phyloP scores from a whole-genome alignment of 2,888 invertebrate genomes.

The Rhabditoides inermis region DNA sequence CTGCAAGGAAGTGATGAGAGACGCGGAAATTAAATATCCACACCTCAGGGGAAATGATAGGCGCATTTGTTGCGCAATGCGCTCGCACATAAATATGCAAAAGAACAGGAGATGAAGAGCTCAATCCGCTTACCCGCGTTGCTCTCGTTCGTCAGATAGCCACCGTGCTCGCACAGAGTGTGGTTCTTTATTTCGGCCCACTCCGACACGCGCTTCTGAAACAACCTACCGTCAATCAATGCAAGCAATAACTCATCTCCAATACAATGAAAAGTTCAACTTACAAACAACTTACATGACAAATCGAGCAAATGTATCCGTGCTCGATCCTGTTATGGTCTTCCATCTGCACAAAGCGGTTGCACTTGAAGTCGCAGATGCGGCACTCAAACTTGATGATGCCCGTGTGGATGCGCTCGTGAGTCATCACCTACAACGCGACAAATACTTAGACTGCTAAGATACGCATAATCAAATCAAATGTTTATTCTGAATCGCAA shows the following conservation, averaged over 20 bases:
- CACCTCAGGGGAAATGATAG: too few species aligned
- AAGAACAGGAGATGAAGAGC: neutral
- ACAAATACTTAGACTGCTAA: too few species aligned
- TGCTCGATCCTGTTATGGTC: constrained; percentile 27
- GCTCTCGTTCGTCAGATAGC: constrained; percentile 37
- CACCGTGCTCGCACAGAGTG: constrained; percentile 41
- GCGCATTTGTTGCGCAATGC: too few species aligned
- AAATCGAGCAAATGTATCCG: constrained; percentile 44
- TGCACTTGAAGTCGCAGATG: constrained; percentile 35
- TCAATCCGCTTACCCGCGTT: constrained; percentile 26
- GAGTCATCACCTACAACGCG: constrained; percentile 29
- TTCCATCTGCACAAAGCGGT: neutral
- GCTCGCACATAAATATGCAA: too few species aligned
- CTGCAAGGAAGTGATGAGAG: constrained; percentile 19
- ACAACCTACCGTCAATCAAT: too few species aligned
- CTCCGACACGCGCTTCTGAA: constrained; percentile 27
- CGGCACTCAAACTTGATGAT: constrained; percentile 44
- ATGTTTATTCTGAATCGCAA: too few species aligned
- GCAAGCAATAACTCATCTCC: too few species aligned
- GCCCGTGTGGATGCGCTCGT: constrained; percentile 47
- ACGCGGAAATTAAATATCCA: too few species aligned
- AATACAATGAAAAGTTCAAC: too few species aligned
- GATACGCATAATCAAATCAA: too few species aligned
- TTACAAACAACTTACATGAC: too few species aligned
- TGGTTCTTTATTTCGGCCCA: constrained; percentile 43